These are phyloP conservation scores for Tetramorium alpestre DNA, from an alignment of 1,140 invertebrate genomes.

Conservation along the genomic window DNA sequence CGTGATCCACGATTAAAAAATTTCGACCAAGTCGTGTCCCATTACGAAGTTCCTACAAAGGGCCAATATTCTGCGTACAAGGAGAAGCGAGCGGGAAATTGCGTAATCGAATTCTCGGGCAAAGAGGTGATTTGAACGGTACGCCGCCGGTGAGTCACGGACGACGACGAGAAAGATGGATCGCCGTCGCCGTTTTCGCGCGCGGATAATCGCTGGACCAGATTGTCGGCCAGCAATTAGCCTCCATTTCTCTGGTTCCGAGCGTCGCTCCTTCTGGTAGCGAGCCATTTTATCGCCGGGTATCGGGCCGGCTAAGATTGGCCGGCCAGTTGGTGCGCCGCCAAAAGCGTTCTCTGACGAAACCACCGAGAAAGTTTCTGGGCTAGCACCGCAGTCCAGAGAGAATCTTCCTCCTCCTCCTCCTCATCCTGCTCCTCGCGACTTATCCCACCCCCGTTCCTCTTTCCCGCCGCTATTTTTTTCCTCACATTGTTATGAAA, in stretches of 20 bases:
- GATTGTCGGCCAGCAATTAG: constrained; percentile 57
- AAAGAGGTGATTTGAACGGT: neutral
- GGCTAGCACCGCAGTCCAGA: constrained; percentile 55
- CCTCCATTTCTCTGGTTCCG: constrained; percentile 36
- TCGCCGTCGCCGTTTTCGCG: constrained; percentile 25
- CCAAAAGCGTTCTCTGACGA: constrained; percentile 56
- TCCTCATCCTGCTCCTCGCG: neutral
- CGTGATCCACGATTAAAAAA: neutral
- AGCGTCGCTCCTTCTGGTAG: constrained; percentile 42
- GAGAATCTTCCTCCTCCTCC: neutral
- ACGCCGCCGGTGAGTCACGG: constrained; percentile 20
- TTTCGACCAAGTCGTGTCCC: neutral
- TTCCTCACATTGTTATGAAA: constrained; percentile 72
- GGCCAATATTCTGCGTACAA: neutral
- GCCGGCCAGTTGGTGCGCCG: constrained; percentile 63
- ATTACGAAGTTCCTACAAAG: neutral
- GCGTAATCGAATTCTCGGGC: neutral
- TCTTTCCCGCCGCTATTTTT: constrained; percentile 46
- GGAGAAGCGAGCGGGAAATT: neutral
- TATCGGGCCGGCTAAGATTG: constrained; percentile 51
- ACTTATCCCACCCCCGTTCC: neutral
- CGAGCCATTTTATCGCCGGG: constrained; percentile 53
- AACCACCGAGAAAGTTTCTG: constrained; percentile 69
- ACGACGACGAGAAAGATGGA: constrained; percentile 13
- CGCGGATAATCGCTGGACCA: constrained; percentile 38